These are phyloP conservation scores for Drosophila neocordata DNA, from an alignment of 1,140 invertebrate species.

Conservation along the genomic window DNA sequence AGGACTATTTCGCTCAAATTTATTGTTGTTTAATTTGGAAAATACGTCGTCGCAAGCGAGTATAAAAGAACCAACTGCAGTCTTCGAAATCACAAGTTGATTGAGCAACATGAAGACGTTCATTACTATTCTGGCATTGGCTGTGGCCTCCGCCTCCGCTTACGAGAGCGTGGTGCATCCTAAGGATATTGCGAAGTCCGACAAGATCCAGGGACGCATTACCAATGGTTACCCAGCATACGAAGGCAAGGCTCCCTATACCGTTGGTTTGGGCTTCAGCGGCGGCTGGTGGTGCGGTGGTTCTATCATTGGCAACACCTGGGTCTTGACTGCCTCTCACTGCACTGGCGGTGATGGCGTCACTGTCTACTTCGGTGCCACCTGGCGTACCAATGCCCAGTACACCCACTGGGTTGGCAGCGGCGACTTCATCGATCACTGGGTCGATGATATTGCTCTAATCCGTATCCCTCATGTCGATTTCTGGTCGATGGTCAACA, in stretches of 20 bases:
- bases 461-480: conserved; percentile 34
- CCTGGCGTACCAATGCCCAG: conserved; percentile 40
- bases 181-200: conserved; percentile 43
- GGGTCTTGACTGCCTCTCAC: conserved; percentile 85
- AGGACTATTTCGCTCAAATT: background rate
- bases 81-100: background rate
- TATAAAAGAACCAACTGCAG: background rate
- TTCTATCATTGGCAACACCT: conserved; percentile 84
- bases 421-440: conserved; percentile 35
- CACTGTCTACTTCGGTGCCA: conserved; percentile 53
- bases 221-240: conserved; percentile 45
- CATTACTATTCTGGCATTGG: conserved; percentile 3
- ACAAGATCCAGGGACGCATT: conserved; percentile 17
- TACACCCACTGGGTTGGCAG: conserved; percentile 29
- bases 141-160: background rate
- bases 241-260: conserved; percentile 83
- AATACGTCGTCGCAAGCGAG: background rate
- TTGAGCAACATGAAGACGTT: background rate
- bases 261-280: conserved; percentile 79
- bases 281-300: conserved; percentile 60
- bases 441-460: conserved; percentile 30
- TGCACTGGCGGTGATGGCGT: conserved; percentile 70
- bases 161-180: conserved; percentile 22
- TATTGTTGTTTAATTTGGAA: background rate
- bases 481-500: conserved; percentile 37